Base-by-base conservation (phyloP, 2,113 vertebrate genomes). In the Conger conger region DNA sequence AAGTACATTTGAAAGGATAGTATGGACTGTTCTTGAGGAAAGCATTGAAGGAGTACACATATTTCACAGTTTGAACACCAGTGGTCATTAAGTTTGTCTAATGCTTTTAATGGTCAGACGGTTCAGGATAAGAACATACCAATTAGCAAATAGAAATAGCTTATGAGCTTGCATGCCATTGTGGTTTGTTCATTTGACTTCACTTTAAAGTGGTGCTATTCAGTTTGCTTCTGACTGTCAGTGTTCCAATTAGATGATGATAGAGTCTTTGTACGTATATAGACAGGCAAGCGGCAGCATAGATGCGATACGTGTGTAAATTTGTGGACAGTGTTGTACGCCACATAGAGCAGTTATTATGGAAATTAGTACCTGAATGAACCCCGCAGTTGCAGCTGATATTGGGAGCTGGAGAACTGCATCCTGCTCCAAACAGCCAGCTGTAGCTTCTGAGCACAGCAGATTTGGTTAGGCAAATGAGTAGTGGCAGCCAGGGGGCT, bases 381-480 rank as follows among this genome's bases (percentile, higher is more conserved):
- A 86, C 45, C 15, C 11, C 42, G 83, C 87, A 89, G 87, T 87
- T 89, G 87, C 86, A 80, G 5, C 42, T 42, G 38, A 30, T 33
- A 38, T 79, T 82, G 16, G 80, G 76, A 54, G 80, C 37, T 2
- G 38, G 33, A 13, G 37, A 9, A 30, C 1, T 16, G 36, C 33
- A 23, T 73, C 17, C 80, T 17, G 42, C 85, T 80, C 45, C 45
- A 1, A 85, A 79, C 30, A 79, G 40, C 79, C 57, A 18, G 79
- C 83, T 79, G 83, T 86, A 35, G 82, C 87, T 81, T 42, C 68
- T 53, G 86, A 87, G 82, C 80, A 68, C 36, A 85, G 85, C 82
- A 85, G 85, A 89, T 93, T 91, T 91, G 89, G 90, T 91, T 88
- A 89, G 86, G 86, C 88, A 91, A 90, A 92, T 92, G 87, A 90